These are phyloP conservation scores for Parazoanthus swiftii DNA, from an alignment of 92 coral and sea anemone genomes.

Conservation along the genomic window DNA sequence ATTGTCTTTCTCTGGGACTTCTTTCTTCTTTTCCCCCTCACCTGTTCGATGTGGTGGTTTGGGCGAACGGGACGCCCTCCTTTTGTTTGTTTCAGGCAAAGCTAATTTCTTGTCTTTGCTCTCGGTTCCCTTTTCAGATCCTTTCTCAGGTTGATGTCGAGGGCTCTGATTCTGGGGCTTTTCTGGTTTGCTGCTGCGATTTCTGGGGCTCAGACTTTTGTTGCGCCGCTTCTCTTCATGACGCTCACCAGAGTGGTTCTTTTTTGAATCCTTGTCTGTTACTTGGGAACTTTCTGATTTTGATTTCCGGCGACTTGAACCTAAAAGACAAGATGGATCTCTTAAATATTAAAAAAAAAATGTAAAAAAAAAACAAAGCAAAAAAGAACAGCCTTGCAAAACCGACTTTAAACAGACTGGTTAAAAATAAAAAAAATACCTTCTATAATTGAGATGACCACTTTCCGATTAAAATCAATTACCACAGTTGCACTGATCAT, in stretches of 20 bases:
- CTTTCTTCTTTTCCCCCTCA: conserved; percentile 60
- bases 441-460: neutral
- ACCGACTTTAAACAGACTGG: conserved; percentile 16
- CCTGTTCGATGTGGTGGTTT: conserved; percentile 43
- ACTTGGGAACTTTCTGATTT: conserved; percentile 21
- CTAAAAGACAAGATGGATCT: neutral
- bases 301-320: conserved; percentile 28
- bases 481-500: too few species aligned
- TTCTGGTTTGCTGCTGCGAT: conserved; percentile 31
- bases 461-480: too few species aligned
- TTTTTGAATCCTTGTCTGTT: conserved; percentile 13
- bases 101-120: conserved; percentile 54
- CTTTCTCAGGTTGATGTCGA: conserved; percentile 23
- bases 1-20: conserved; percentile 41
- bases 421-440: neutral
- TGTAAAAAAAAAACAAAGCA: too few species aligned
- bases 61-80: conserved; percentile 61
- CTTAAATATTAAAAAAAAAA: conserved; percentile 13
- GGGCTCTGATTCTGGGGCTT: conserved; percentile 36
- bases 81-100: conserved; percentile 49
- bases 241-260: conserved; percentile 23
- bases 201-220: conserved; percentile 37
- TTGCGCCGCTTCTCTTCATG: conserved; percentile 19
- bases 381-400: neutral
- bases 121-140: conserved; percentile 42